Evolutionary conservation across 2,113 vertebrate genomes (phyloP).

Genomic region (Meleagris gallopavo): DNA sequence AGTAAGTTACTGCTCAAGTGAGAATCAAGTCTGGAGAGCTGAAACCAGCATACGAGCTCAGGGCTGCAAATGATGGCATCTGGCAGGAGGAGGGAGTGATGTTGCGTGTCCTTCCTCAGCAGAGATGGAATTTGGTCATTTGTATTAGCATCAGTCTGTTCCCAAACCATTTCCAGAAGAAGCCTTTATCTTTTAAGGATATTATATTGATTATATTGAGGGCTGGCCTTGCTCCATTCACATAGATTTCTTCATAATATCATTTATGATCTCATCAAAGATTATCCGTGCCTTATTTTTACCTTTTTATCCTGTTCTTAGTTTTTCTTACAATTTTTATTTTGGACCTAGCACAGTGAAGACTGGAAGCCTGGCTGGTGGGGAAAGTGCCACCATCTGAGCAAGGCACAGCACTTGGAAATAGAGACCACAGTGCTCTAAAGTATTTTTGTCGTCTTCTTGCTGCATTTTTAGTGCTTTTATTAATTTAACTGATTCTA

Average conservation of each 20-base stretch:
- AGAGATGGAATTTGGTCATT: background rate
- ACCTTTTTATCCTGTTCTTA: background rate
- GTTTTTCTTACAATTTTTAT: background rate
- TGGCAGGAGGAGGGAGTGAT: background rate
- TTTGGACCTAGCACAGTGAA: background rate
- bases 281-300: background rate
- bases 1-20: background rate
- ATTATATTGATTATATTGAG: background rate
- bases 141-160: background rate
- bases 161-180: background rate
- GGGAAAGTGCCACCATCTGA: background rate
- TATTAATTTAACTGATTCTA: background rate
- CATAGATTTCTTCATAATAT: background rate
- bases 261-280: background rate
- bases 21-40: background rate
- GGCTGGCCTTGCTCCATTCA: background rate
- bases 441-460: background rate
- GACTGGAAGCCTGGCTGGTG: background rate
- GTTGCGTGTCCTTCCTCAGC: background rate
- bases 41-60: background rate
- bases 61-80: background rate
- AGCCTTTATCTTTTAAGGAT: background rate
- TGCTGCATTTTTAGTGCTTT: background rate
- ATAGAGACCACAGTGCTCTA: background rate
- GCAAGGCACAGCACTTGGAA: background rate